Percentiles rank a stretch among this genome's conserved stretches.
Conservation (phyloP, 1,140 invertebrate species). For the Pissodes strobi region DNA sequence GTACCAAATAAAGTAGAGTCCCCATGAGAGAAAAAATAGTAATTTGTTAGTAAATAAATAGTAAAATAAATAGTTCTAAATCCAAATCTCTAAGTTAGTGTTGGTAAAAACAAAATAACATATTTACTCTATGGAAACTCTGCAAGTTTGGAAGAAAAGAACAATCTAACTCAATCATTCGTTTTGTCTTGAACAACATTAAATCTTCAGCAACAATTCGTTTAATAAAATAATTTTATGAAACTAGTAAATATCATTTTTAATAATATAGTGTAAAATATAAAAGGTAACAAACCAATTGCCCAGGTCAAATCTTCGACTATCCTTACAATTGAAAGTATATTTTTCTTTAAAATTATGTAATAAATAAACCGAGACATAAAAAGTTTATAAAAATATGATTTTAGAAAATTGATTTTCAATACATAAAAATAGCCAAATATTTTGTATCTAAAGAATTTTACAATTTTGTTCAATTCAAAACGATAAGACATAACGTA, state of each 20-base stretch:
- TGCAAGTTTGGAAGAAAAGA: background rate
- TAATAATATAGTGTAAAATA: slow-evolving; percentile 26
- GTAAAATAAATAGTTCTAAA: slow-evolving; percentile 3
- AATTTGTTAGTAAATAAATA: slow-evolving; percentile 1
- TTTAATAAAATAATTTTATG: background rate
- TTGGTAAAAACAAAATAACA: background rate
- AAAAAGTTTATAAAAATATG: background rate
- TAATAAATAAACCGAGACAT: background rate
- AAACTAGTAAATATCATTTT: background rate
- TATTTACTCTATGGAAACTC: background rate
- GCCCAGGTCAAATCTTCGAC: slow-evolving; percentile 5
- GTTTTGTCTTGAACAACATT: slow-evolving; percentile 31
- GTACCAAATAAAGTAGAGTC: background rate
- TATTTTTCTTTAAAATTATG: background rate
- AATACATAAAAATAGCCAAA: slow-evolving; percentile 23
- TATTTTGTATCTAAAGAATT: background rate
- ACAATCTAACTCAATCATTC: background rate
- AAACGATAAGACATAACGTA: no score
- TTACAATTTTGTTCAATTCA: slow-evolving; percentile 31
- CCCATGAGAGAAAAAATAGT: background rate
- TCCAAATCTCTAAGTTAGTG: background rate
- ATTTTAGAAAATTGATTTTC: no score
- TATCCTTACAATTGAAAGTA: slow-evolving; percentile 12
- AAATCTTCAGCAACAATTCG: background rate
- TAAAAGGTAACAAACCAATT: slow-evolving; percentile 7